Conservation (phyloP, 2,113 vertebrate genomes). For the Xiphophorus maculatus region DNA sequence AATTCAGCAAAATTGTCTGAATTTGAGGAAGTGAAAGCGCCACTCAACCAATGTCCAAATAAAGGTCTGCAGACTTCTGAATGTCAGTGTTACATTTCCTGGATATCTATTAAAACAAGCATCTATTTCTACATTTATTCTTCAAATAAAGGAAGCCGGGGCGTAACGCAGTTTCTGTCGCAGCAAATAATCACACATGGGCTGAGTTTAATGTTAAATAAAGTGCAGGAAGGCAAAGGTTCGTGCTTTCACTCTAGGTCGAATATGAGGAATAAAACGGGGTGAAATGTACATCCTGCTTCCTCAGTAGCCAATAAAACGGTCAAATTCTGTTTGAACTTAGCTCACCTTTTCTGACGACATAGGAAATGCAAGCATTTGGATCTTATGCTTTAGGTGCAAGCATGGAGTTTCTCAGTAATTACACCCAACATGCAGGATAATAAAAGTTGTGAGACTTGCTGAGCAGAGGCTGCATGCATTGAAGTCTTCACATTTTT, state of each 20-base stretch:
- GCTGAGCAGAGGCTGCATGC: not conserved
- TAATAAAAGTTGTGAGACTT: not conserved
- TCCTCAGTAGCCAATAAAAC: not conserved
- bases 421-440: not conserved
- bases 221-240: too few relatives aligned
- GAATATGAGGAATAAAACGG: not conserved
- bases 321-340: not conserved
- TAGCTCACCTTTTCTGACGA: not conserved
- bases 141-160: not conserved
- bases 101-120: not conserved
- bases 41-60: constrained; percentile 32
- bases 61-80: constrained; percentile 1
- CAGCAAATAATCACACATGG: not conserved
- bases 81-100: constrained; percentile 19
- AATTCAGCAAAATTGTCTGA: constrained; percentile 17
- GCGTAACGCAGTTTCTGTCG: not conserved
- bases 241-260: not conserved
- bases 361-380: too few relatives aligned
- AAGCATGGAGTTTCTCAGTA: not conserved
- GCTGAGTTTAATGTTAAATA: not conserved
- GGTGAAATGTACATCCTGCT: not conserved
- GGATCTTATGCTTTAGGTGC: too few relatives aligned
- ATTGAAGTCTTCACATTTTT: constrained; percentile 24
- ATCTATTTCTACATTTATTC: not conserved
- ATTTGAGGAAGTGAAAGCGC: constrained; percentile 51